A percentile compares a stretch with the other conserved stretches of the same genome.
These are phyloP conservation scores for Lordiphosa clarofinis DNA, from an alignment of 1,140 invertebrate genomes.

Conservation along the genomic window DNA sequence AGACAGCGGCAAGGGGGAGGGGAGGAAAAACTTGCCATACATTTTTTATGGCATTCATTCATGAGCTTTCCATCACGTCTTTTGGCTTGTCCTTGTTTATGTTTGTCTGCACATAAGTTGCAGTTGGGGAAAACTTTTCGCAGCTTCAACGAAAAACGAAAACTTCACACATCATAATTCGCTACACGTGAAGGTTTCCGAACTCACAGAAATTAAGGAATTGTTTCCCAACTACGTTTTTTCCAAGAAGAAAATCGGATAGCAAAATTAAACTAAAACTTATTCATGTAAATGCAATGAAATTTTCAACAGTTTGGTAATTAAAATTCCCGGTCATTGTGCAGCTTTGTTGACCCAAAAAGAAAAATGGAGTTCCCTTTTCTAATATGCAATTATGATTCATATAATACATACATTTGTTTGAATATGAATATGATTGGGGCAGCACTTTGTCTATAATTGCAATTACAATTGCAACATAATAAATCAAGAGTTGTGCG, in stretches of 20 bases:
- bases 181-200: no score
- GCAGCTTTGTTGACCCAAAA: slow-evolving; percentile 18
- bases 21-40: slow-evolving; percentile 18
- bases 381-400: no score
- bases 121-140: slow-evolving; percentile 39
- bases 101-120: slow-evolving; percentile 28
- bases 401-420: slow-evolving; percentile 8
- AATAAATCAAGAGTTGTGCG: slow-evolving; percentile 23
- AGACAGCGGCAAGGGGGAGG: slow-evolving; percentile 2
- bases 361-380: slow-evolving; percentile 19
- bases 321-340: no score
- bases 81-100: slow-evolving; percentile 11
- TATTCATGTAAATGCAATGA: no score
- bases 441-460: slow-evolving; percentile 12
- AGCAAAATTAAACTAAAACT: no score
- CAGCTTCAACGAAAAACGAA: slow-evolving; percentile 50
- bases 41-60: slow-evolving; percentile 39
- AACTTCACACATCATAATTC: slow-evolving; percentile 67
- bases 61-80: slow-evolving; percentile 23
- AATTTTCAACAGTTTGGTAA: no score
- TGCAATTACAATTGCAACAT: slow-evolving; percentile 14
- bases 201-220: no score
- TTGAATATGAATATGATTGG: not conserved
- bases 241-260: no score
- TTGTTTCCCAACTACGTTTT: no score